These are phyloP conservation scores for Dicrurus megarhynchus DNA, from an alignment of 2,113 vertebrate genomes.

Conservation along the genomic window DNA sequence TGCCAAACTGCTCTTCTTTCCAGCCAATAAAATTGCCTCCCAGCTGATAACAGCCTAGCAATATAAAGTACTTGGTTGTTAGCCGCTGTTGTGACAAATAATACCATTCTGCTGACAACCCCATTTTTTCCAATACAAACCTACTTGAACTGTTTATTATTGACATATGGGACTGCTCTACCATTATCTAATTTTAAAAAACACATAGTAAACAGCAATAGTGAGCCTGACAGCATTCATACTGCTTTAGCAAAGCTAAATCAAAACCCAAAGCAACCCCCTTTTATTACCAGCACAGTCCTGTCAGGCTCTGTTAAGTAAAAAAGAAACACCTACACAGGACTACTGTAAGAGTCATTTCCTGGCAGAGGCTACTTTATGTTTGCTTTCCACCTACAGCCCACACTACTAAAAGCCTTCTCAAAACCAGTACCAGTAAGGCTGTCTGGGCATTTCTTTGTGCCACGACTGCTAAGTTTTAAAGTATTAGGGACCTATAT, in stretches of 20 bases:
- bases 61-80: neutral
- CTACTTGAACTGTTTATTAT: slow-evolving; percentile 5
- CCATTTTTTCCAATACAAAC: slow-evolving; percentile 21
- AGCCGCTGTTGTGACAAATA: slow-evolving; percentile 52
- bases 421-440: neutral
- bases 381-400: neutral
- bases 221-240: neutral
- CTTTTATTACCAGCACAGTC: neutral
- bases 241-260: neutral
- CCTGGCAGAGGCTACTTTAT: neutral
- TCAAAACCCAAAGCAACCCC: neutral
- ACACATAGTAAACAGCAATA: neutral
- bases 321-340: neutral
- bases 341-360: neutral
- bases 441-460: neutral
- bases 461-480: neutral
- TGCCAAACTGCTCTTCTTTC: neutral
- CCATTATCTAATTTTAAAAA: slow-evolving; percentile 19
- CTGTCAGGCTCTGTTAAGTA: neutral
- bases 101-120: slow-evolving; percentile 15
- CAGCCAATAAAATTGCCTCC: slow-evolving; percentile 26
- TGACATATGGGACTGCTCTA: neutral
- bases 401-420: neutral
- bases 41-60: slow-evolving; percentile 23
- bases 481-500: neutral